Evolutionary conservation across 2,113 vertebrate genomes (phyloP).

Genomic region (Acinonyx jubatus): DNA sequence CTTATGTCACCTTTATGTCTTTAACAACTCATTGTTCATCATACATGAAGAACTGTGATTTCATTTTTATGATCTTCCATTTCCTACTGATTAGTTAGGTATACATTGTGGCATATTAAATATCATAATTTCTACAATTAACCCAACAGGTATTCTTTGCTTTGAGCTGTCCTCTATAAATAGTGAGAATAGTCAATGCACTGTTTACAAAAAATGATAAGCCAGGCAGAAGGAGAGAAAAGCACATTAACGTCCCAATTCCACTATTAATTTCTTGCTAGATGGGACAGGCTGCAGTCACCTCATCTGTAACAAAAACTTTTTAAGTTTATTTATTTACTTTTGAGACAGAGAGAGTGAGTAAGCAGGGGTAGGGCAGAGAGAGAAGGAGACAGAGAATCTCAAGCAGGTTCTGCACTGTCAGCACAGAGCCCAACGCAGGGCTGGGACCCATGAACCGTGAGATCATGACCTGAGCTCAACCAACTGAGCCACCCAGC

Average conservation of each 20-base stretch:
- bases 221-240: neutral
- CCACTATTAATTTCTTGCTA: neutral
- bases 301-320: neutral
- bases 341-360: no score
- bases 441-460: no score
- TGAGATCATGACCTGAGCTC: no score
- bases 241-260: neutral
- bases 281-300: neutral
- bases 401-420: no score
- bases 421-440: no score
- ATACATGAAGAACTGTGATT: neutral
- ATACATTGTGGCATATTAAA: neutral
- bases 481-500: no score
- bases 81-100: neutral
- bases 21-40: neutral
- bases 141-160: neutral
- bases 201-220: neutral
- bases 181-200: neutral
- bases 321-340: no score
- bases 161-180: neutral
- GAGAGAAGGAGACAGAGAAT: no score
- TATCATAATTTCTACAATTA: constrained; percentile 16
- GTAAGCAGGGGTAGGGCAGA: no score
- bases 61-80: neutral
- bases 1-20: neutral